Evolutionary conservation across 2,113 vertebrate genomes (phyloP).

Genomic region (Ceuthmochares aereus): DNA sequence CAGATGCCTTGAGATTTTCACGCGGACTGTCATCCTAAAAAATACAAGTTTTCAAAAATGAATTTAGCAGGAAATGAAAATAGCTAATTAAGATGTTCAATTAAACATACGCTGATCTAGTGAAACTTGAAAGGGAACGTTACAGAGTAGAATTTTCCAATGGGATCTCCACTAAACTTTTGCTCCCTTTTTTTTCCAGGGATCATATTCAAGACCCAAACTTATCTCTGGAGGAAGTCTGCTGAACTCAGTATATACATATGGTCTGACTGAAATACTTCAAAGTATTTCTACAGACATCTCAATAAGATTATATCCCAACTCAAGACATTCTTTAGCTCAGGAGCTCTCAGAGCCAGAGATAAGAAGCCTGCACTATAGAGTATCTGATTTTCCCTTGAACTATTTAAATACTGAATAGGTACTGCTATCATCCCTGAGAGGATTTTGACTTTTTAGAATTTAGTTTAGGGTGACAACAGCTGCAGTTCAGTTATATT

Average conservation of each 20-base stretch:
- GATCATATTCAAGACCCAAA: not conserved
- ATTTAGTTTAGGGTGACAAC: not conserved
- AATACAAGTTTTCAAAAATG: not conserved
- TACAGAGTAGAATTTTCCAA: conserved; percentile 15
- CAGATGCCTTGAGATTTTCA: conserved; percentile 75
- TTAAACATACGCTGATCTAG: not conserved
- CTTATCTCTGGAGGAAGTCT: conserved; percentile 20
- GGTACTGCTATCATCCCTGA: not conserved
- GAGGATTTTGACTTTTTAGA: not conserved
- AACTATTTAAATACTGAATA: conserved; percentile 24
- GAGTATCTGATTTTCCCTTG: conserved; percentile 25
- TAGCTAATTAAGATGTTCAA: not conserved
- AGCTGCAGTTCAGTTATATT: not conserved
- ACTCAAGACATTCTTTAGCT: not conserved
- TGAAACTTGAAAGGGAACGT: not conserved
- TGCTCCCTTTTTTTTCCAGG: not conserved
- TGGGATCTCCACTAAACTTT: not conserved
- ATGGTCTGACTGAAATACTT: conserved; percentile 14
- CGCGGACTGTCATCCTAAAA: conserved; percentile 88
- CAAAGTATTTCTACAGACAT: conserved; percentile 46
- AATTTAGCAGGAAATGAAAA: conserved; percentile 1
- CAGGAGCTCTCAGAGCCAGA: conserved; percentile 5
- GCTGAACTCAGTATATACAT: not conserved
- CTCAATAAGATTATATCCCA: conserved; percentile 39
- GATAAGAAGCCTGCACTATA: conserved; percentile 23